Evolutionary conservation across 2,888 invertebrate genomes (phyloP).

Genomic region (Seira musarum): DNA sequence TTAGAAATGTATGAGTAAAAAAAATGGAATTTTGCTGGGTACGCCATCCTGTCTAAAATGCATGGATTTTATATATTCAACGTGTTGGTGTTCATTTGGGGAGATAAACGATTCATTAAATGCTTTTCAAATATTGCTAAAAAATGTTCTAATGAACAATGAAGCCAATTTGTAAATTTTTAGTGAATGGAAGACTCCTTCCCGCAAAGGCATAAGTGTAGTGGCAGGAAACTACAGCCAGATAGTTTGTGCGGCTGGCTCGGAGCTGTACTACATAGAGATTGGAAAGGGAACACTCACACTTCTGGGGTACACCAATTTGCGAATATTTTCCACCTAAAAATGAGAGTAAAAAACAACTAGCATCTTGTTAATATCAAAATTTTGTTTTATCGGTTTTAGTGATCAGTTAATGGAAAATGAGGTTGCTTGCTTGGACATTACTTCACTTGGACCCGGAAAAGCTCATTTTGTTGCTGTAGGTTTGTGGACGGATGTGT

Average conservation of each 20-base stretch:
- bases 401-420: constrained; percentile 86
- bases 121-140: constrained; percentile 1
- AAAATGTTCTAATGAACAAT: neutral
- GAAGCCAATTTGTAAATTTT: constrained; percentile 8
- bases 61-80: no score
- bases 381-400: constrained; percentile 43
- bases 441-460: constrained; percentile 83
- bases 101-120: neutral
- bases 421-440: constrained; percentile 96
- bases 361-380: constrained; percentile 18
- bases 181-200: constrained; percentile 82
- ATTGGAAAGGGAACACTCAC: constrained; percentile 79
- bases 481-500: constrained; percentile 98
- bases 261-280: constrained; percentile 87
- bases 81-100: no score
- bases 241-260: constrained; percentile 89
- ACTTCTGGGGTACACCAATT: constrained; percentile 78
- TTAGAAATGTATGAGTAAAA: no score
- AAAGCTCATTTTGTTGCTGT: constrained; percentile 87
- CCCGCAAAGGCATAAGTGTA: constrained; percentile 85
- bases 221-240: constrained; percentile 89
- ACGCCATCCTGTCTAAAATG: no score
- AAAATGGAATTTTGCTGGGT: no score
- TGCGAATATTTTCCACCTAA: no score
- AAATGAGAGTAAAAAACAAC: no score